Evolutionary conservation across 1,140 invertebrate species (phyloP), one percentile per base, ranked within the genome.

Genomic region (Macrotrachela quadricornifera): DNA sequence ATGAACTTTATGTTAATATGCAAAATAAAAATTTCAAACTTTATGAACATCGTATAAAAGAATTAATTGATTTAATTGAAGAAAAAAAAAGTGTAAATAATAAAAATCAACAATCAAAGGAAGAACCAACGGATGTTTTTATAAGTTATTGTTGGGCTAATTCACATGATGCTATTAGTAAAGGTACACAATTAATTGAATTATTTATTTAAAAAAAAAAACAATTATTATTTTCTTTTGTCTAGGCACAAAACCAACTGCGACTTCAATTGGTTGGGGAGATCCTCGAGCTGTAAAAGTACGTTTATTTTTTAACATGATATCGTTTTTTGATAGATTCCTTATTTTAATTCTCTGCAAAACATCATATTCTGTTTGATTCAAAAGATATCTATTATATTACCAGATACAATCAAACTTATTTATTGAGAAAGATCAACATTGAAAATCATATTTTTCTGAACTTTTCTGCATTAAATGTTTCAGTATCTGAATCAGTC

Each of bases 1-100:
- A 57, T 52, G 59, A 66, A 43, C 61, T 67, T 44, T 68, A 63
- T 59, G 61, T 68, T 4, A 66, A 66, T 43, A 63, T 68, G 61
- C 57, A 59, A 16, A 57, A 65, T n/a, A n/a, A n/a, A n/a, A n/a
- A n/a, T 10, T 55, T 55, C 1, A 46, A 59, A 14, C 56, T 59
- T 21, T 68, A 66, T 49, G 14, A 49, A 15, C 38, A 46, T 36
- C 66, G 65, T 53, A 57, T 66, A 11, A 48, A 57, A 18, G 60
- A 64, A 52, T 51, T 66, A 49, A 12, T 59, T 10, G 51, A 56
- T 8, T 51, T 52, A 0, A 56, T 63, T 10, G 58, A 57, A n/a
- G 44, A 41, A 12, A 59, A 61, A 49, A 49, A 62, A 13, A 30
- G 46, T 18, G 57, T 52, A 18, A 49, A 54, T 13, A 50, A 58